phyloP scores from a whole-genome alignment of 1,140 invertebrate genomes.

The Dendrolimus punctatus region DNA sequence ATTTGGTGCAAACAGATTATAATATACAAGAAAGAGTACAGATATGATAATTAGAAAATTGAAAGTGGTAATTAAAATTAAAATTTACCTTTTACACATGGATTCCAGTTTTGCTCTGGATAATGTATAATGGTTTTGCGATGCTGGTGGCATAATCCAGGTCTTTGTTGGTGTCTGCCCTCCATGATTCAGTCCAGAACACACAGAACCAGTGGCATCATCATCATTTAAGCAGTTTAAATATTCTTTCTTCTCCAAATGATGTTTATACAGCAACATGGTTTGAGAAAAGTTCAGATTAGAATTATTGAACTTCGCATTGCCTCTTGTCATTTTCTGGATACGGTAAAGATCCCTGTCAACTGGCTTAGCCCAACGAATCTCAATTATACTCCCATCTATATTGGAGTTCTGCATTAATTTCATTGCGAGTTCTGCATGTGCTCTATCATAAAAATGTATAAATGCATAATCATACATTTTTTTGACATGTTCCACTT shows the following conservation, averaged over 20 bases:
- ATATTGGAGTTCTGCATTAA: slow-evolving; percentile 54
- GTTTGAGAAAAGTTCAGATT: slow-evolving; percentile 48
- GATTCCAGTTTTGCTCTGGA: slow-evolving; percentile 54
- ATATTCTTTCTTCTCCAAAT: slow-evolving; percentile 50
- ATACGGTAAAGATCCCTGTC: slow-evolving; percentile 51
- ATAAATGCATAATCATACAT: slow-evolving; percentile 72
- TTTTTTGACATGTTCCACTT: slow-evolving; percentile 64
- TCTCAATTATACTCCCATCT: slow-evolving; percentile 52
- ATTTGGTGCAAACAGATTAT: too few species aligned
- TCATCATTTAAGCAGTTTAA: slow-evolving; percentile 40
- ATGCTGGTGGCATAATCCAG: slow-evolving; percentile 5
- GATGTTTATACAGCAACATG: slow-evolving; percentile 58
- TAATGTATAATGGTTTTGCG: slow-evolving; percentile 23
- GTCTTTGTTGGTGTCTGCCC: slow-evolving; percentile 29
- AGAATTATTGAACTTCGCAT: slow-evolving; percentile 58
- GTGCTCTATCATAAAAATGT: slow-evolving; percentile 56
- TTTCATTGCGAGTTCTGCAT: slow-evolving; percentile 63
- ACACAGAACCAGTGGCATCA: slow-evolving; percentile 47
- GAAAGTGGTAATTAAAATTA: not conserved
- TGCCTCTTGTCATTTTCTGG: slow-evolving; percentile 53
- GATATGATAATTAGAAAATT: too few species aligned
- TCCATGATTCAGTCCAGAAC: slow-evolving; percentile 35
- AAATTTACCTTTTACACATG: slow-evolving; percentile 50
- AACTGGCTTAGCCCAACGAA: slow-evolving; percentile 59
- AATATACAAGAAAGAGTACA: too few species aligned